These are phyloP conservation scores for Palythoa grandis DNA, from an alignment of 92 coral and sea anemone species.

Conservation along the genomic window DNA sequence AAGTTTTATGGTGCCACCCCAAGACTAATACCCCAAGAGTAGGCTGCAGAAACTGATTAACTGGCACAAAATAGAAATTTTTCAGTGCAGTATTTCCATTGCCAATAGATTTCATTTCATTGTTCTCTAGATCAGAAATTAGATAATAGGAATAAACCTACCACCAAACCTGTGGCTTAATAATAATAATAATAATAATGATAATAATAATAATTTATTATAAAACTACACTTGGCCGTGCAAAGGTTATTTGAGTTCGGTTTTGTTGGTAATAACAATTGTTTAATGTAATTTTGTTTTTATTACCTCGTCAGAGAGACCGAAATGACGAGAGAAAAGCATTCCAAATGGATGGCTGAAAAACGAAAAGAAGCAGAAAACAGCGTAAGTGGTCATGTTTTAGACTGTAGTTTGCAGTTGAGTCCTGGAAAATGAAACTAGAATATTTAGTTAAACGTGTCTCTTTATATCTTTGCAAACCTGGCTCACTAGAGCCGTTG, in stretches of 20 bases:
- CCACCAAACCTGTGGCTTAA: no score
- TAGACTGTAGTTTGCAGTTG: not conserved
- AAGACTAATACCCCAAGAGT: no score
- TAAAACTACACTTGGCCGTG: no score
- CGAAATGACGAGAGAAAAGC: slow-evolving; percentile 78
- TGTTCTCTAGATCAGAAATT: no score
- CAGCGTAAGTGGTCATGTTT: slow-evolving; percentile 62
- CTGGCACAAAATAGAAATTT: no score
- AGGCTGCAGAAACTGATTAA: no score
- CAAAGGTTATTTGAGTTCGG: not conserved
- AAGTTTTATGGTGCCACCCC: no score
- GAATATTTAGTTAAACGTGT: not conserved
- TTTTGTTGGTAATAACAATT: not conserved
- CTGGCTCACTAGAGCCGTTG: not conserved
- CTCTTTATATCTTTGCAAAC: not conserved
- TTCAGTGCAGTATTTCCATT: no score
- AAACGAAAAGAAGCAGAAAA: slow-evolving; percentile 79
- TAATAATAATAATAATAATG: no score
- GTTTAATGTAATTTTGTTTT: not conserved
- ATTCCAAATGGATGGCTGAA: slow-evolving; percentile 82
- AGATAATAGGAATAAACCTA: no score
- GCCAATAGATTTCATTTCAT: no score
- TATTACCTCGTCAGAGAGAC: slow-evolving; percentile 61
- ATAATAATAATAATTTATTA: no score
- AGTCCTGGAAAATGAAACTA: not conserved